Conservation (phyloP, 2,797 vertebrate genomes). For the Phoebastria nigripes region DNA sequence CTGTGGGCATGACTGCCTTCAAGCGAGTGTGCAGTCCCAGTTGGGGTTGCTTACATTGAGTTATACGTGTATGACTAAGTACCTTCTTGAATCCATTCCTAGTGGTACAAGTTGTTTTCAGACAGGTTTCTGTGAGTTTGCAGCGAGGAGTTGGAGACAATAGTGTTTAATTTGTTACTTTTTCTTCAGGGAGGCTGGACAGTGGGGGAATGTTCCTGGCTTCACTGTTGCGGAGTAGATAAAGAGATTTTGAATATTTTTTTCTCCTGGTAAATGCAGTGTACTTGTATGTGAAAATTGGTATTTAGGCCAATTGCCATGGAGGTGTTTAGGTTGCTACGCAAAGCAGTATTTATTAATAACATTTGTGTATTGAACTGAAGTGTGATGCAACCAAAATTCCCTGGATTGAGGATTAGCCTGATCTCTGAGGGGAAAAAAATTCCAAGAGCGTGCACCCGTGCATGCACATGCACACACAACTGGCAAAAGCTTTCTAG, state of each 20-base stretch:
- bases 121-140: background rate
- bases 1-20: background rate
- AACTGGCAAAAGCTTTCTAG: background rate
- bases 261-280: background rate
- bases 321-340: background rate
- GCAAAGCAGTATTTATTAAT: background rate
- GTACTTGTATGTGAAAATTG: background rate
- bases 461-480: accelerated
- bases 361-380: background rate
- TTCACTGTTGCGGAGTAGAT: background rate
- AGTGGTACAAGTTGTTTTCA: background rate
- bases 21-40: background rate
- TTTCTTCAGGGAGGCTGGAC: background rate
- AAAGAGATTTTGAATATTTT: background rate
- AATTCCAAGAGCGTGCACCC: background rate
- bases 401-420: background rate
- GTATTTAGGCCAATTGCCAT: background rate
- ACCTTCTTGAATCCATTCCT: background rate
- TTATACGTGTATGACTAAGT: accelerated
- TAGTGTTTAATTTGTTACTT: background rate
- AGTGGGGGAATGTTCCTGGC: background rate
- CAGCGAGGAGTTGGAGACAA: background rate
- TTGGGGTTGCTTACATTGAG: background rate
- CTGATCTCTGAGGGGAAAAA: background rate
- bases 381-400: background rate